These are phyloP conservation scores for Eugnorisma glareosa DNA, from an alignment of 2,888 invertebrate genomes.

Conservation along the genomic window DNA sequence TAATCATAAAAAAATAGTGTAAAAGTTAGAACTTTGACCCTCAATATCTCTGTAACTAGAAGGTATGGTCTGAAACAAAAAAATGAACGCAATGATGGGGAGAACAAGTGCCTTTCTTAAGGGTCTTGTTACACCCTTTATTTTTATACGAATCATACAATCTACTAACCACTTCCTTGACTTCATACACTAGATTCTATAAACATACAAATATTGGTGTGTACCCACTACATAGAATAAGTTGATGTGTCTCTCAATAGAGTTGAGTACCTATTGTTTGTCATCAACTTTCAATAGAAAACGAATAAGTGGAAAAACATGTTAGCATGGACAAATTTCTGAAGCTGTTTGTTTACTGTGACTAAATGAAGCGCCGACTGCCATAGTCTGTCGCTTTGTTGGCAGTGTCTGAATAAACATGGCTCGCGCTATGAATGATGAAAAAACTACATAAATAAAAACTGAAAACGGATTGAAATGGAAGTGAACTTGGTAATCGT, in stretches of 20 bases:
- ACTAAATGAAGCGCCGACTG: conserved; percentile 18
- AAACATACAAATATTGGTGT: not conserved
- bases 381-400: not conserved
- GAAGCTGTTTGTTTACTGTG: conserved; percentile 30
- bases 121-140: no score
- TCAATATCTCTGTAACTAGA: no score
- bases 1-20: no score
- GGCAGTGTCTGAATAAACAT: not conserved
- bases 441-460: not conserved
- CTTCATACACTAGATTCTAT: not conserved
- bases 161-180: not conserved
- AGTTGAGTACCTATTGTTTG: conserved; percentile 11
- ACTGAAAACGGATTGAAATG: not conserved
- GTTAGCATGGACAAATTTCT: conserved; percentile 23
- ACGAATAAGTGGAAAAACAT: conserved; percentile 26
- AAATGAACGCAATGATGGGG: no score
- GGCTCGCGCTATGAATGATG: not conserved
- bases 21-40: no score
- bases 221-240: not conserved
- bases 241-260: conserved; percentile 15
- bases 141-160: not conserved
- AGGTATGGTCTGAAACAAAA: no score
- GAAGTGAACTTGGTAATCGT: not conserved
- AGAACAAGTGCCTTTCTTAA: no score
- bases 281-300: conserved; percentile 39